Percentiles rank a stretch among this genome's conserved stretches.
Evolutionary conservation across 2,113 vertebrate species (phyloP).

Genomic region (Trogon surrucura): DNA sequence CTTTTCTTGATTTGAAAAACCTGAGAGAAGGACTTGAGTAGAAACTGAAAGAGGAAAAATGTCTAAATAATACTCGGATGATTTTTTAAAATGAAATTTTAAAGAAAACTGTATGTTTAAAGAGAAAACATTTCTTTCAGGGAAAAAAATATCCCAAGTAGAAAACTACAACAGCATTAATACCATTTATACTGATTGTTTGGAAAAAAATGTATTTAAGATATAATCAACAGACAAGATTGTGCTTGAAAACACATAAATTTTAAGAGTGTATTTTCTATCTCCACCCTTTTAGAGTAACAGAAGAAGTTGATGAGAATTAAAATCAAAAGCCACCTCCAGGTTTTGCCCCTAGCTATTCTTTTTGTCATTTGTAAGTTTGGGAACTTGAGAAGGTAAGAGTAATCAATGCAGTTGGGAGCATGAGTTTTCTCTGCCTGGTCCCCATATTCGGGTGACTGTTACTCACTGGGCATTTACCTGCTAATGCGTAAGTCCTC

Average conservation of each 20-base stretch:
- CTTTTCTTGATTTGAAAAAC: not conserved
- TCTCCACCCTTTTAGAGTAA: not conserved
- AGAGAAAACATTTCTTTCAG: not conserved
- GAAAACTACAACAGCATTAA: not conserved
- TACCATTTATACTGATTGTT: not conserved
- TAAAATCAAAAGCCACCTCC: not conserved
- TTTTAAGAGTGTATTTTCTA: not conserved
- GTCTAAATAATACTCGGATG: not conserved
- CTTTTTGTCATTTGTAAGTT: not conserved
- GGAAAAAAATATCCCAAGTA: not conserved
- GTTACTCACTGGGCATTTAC: not conserved
- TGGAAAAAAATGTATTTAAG: not conserved
- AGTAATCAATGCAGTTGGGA: no score
- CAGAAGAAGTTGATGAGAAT: not conserved
- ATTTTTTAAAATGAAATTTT: not conserved
- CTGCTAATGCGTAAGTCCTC: not conserved
- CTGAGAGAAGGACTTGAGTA: not conserved
- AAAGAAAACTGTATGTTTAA: not conserved
- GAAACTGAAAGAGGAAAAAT: not conserved
- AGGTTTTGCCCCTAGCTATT: not conserved
- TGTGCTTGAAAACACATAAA: not conserved
- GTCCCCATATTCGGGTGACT: not conserved
- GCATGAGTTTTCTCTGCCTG: not conserved
- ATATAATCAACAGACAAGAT: not conserved
- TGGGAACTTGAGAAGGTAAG: not conserved